Base-by-base conservation (phyloP, 2,113 vertebrate genomes). In the Illadopsis cleaveri region DNA sequence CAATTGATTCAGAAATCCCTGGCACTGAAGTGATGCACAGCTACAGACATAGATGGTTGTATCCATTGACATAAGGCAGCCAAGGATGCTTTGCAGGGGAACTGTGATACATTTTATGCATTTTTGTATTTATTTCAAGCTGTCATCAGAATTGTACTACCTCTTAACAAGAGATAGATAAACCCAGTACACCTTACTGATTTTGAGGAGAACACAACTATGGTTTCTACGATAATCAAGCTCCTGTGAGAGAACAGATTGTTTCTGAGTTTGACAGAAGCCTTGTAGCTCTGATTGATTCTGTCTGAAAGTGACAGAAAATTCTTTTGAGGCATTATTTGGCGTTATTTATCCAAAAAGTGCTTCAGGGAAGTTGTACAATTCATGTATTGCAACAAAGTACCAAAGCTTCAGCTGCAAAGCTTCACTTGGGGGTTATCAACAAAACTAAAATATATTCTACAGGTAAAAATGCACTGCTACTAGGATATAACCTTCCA, bases 401-500 rank as follows among this genome's bases (percentile, higher is more conserved):
- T 13, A 73, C 10, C 56, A 80, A 83, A 82, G 9, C 12, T 76
- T 84, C 51, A 66, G 33, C 10, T n/a, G n/a, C n/a, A n/a, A n/a
- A n/a, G n/a, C n/a, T n/a, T 45, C 45, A 37, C 15, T 51, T 45
- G 9, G 25, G 3, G 20, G 28, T 86, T 77, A 57, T 70, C 15
- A 84, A 48, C 6, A 57, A 73, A 94, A 57, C 21, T 40, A 13
- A 80, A 71, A 37, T 53, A 40, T 20, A 60, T 40, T 56, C 19
- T 37, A 48, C 15, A 66, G 16, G 21, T 70, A 28, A 82, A 93
- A 88, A 62, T 24, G 20, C 10, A 37, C 21, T 23, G 22, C 28
- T 80, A 23, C 12, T 37, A 50, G 0, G 0, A 81, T 21, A 77
- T 19, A 65, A 50, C 1, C 2, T 83, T 54, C 8, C 8, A 69